Conservation (phyloP, 2,888 invertebrate genomes). For the Epsilonema sp. region DNA sequence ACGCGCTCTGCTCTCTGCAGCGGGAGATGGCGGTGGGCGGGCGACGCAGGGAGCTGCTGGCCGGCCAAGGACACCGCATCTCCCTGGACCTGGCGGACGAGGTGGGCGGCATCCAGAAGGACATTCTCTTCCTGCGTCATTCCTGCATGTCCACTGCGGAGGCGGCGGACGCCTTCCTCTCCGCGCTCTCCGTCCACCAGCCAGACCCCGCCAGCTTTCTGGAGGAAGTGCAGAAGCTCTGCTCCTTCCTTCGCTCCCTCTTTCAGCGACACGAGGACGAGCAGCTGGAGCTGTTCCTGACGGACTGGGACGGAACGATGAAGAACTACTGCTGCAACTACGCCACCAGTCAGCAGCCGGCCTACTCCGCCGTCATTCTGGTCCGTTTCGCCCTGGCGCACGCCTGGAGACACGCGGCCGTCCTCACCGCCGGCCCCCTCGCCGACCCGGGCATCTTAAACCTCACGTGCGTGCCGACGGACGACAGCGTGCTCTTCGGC, state of each 20-base stretch:
- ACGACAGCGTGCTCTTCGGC: constrained; percentile 23
- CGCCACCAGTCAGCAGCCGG: constrained; percentile 25
- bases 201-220: too few relatives aligned
- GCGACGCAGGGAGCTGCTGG: too few relatives aligned
- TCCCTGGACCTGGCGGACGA: neutral
- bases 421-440: constrained; percentile 25
- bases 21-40: too few relatives aligned
- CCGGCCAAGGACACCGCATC: too few relatives aligned
- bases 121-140: neutral
- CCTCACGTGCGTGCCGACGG: constrained; percentile 23
- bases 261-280: neutral
- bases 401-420: constrained; percentile 21
- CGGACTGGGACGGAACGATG: constrained; percentile 30
- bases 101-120: neutral
- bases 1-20: too few relatives aligned
- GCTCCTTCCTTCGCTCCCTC: neutral
- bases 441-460: constrained; percentile 26
- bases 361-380: constrained; percentile 24
- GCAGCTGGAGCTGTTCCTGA: constrained; percentile 14
- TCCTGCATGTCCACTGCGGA: too few relatives aligned
- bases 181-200: too few relatives aligned
- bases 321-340: constrained; percentile 27
- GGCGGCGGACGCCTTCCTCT: too few relatives aligned
- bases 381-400: constrained; percentile 15
- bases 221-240: too few relatives aligned